phyloP scores from a whole-genome alignment of 2,113 vertebrate genomes.

The Erythrolamprus reginae region DNA sequence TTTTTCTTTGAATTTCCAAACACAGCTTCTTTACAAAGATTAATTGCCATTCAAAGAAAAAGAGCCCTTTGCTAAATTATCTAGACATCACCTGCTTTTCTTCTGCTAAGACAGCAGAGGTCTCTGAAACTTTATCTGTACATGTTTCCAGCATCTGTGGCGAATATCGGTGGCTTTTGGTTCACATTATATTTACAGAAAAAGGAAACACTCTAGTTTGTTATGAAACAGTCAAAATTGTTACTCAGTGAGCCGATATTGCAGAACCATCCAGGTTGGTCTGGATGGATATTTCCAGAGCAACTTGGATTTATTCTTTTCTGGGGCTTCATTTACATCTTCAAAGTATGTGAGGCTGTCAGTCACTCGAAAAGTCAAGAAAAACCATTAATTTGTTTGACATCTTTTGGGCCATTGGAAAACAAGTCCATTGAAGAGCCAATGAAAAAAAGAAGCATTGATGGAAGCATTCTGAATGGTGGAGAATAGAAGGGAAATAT shows the following conservation, averaged over 20 bases:
- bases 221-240: background rate
- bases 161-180: background rate
- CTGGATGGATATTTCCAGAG: background rate
- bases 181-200: background rate
- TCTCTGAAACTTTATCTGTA: constrained; percentile 15
- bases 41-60: background rate
- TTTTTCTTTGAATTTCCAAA: background rate
- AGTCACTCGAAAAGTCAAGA: background rate
- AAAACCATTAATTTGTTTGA: background rate
- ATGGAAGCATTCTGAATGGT: background rate
- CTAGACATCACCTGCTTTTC: background rate
- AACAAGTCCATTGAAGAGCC: background rate
- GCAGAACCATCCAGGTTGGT: background rate
- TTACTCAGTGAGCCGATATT: background rate
- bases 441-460: background rate
- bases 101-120: constrained; percentile 1
- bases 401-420: background rate
- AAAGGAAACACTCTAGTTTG: background rate
- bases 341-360: background rate
- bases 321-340: background rate
- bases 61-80: background rate
- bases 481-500: too few relatives aligned
- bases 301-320: background rate
- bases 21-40: background rate
- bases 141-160: background rate